phyloP scores from a whole-genome alignment of 2,888 invertebrate genomes.

The Diarsia rubi region DNA sequence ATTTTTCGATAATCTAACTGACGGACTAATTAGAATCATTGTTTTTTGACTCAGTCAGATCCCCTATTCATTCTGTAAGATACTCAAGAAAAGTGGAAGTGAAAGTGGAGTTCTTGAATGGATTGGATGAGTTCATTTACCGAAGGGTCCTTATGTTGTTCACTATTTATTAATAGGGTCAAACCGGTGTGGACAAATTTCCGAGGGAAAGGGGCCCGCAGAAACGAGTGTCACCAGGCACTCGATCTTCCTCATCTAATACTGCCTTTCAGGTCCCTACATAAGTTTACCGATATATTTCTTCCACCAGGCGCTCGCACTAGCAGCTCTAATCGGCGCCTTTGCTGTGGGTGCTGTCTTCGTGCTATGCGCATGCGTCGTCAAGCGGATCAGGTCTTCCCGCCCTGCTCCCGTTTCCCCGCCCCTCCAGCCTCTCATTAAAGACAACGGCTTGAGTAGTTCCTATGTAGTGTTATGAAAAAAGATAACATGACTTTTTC shows the following conservation, averaged over 20 bases:
- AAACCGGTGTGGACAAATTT: not conserved
- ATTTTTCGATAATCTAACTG: too few relatives aligned
- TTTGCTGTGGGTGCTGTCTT: constrained; percentile 77
- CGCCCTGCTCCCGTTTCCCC: constrained; percentile 79
- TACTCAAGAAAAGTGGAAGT: too few relatives aligned
- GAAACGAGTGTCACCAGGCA: too few relatives aligned
- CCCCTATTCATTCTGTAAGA: too few relatives aligned
- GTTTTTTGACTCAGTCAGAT: too few relatives aligned
- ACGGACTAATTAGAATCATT: too few relatives aligned
- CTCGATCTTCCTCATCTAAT: not conserved
- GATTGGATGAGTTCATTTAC: not conserved
- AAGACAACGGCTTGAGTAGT: constrained; percentile 79
- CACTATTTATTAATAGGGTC: not conserved
- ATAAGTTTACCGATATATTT: not conserved
- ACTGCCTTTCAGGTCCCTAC: not conserved
- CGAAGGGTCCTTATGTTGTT: not conserved
- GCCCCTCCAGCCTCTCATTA: constrained; percentile 76
- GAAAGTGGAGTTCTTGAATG: too few relatives aligned
- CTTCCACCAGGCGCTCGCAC: constrained; percentile 72
- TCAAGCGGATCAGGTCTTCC: constrained; percentile 80
- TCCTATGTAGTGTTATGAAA: constrained; percentile 52
- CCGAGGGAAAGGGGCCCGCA: too few relatives aligned
- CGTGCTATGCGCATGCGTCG: constrained; percentile 76
- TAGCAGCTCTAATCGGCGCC: constrained; percentile 80
- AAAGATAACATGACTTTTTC: not conserved